phyloP scores from a whole-genome alignment of 1,140 invertebrate species.

The Nymphalis io region DNA sequence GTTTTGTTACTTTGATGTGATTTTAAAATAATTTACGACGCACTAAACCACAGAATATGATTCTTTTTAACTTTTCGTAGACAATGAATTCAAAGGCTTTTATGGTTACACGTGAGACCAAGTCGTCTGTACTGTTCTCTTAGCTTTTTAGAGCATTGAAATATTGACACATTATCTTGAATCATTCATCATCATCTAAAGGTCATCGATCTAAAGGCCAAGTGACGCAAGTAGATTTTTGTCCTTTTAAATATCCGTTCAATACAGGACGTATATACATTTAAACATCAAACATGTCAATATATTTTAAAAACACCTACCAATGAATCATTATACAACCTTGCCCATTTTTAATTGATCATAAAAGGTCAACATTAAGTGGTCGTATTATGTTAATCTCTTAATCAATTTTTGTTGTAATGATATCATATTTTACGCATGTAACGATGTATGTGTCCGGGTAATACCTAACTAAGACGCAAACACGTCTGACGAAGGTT shows the following conservation, averaged over 20 bases:
- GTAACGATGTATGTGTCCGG: conserved; percentile 15
- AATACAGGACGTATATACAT: conserved; percentile 23
- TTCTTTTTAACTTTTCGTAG: conserved; percentile 41
- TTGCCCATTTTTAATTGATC: conserved; percentile 35
- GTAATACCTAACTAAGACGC: conserved; percentile 40
- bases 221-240: conserved; percentile 3
- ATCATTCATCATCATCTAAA: not conserved
- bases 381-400: conserved; percentile 25
- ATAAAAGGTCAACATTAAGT: conserved; percentile 33
- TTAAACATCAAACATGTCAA: conserved; percentile 22
- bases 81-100: conserved; percentile 37
- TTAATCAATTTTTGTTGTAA: conserved; percentile 4
- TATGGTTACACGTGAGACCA: conserved; percentile 17
- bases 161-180: not conserved
- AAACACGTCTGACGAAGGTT: conserved; percentile 60
- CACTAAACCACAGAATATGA: conserved; percentile 44
- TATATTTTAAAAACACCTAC: conserved; percentile 32
- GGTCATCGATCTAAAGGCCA: conserved; percentile 1
- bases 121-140: conserved; percentile 1
- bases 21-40: conserved; percentile 57
- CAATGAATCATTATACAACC: conserved; percentile 24
- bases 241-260: conserved; percentile 29
- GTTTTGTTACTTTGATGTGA: conserved; percentile 60
- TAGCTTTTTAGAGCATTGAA: conserved; percentile 9
- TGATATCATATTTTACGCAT: conserved; percentile 7